These are phyloP conservation scores for Drosophila macrospina DNA, from an alignment of 2,888 invertebrate genomes.

Conservation along the genomic window DNA sequence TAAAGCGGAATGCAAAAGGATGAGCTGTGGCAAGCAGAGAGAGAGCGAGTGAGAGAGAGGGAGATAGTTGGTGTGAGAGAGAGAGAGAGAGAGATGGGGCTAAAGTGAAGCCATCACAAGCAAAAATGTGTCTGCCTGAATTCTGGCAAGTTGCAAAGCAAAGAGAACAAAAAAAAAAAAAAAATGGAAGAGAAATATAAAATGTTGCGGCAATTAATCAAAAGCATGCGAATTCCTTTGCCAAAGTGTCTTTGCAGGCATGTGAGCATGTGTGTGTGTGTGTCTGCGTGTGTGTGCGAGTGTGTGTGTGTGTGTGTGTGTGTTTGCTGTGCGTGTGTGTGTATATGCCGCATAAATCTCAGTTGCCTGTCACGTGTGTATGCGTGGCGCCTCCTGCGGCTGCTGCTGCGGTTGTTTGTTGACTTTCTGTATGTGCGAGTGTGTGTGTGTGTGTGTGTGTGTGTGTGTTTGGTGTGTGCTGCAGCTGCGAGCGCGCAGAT, in stretches of 20 bases:
- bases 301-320: constrained; percentile 29
- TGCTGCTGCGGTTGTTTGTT: constrained; percentile 58
- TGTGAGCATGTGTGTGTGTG: constrained; percentile 34
- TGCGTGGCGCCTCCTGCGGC: constrained; percentile 49
- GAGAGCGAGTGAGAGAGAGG: background rate
- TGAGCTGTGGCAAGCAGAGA: constrained; percentile 15
- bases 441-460: constrained; percentile 23
- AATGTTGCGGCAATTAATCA: constrained; percentile 82
- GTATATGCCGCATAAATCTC: constrained; percentile 72
- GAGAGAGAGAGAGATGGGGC: background rate
- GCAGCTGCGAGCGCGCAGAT: constrained; percentile 73
- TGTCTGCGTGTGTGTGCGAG: constrained; percentile 14
- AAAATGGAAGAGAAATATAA: constrained; percentile 51
- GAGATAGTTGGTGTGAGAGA: background rate
- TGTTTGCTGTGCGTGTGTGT: constrained; percentile 40
- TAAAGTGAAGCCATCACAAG: constrained; percentile 72
- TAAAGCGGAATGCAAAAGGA: constrained; percentile 47
- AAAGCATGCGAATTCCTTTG: constrained; percentile 76
- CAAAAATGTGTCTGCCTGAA: constrained; percentile 53
- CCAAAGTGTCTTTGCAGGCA: constrained; percentile 57
- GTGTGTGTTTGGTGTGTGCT: constrained; percentile 22
- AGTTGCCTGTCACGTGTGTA: constrained; percentile 65
- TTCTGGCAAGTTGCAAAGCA: constrained; percentile 37
- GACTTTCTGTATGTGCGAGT: constrained; percentile 31
- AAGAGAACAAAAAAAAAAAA: constrained; percentile 16